Evolutionary conservation across 2,113 vertebrate species (phyloP).

Genomic region (Lophius piscatorius): DNA sequence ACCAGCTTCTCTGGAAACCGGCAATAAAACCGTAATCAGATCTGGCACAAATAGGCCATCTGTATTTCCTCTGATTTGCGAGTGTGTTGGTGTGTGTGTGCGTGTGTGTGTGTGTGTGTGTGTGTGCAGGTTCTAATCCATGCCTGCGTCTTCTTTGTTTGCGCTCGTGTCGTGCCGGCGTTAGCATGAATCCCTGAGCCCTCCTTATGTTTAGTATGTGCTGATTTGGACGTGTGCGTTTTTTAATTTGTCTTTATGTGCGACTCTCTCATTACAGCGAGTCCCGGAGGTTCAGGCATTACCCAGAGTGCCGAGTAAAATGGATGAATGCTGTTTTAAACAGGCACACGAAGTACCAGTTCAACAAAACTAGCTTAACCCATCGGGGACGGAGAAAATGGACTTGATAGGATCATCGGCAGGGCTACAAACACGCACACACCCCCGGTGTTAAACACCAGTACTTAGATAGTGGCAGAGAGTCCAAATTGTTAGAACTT

Average conservation of each 20-base stretch:
- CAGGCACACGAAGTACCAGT: conserved; percentile 32
- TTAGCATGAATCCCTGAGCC: conserved; percentile 35
- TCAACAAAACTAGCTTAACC: conserved; percentile 43
- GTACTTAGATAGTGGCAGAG: too few relatives aligned
- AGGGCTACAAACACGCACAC: too few relatives aligned
- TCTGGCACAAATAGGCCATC: conserved; percentile 69
- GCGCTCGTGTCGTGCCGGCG: conserved; percentile 33
- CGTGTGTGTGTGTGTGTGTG: neutral
- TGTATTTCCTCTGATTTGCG: conserved; percentile 44
- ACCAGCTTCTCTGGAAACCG: conserved; percentile 42
- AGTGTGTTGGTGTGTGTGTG: conserved; percentile 11
- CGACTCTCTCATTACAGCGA: conserved; percentile 16
- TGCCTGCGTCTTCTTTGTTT: conserved; percentile 48
- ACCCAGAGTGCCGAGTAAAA: conserved; percentile 36
- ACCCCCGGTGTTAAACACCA: conserved; percentile 8
- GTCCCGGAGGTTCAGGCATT: conserved; percentile 33
- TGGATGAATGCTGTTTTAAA: conserved; percentile 38
- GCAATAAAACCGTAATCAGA: conserved; percentile 65
- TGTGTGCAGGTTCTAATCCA: conserved; percentile 13
- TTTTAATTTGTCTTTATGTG: conserved; percentile 26
- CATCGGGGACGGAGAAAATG: conserved; percentile 38
- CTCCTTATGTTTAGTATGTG: conserved; percentile 14
- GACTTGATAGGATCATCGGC: conserved; percentile 41
- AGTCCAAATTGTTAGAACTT: too few relatives aligned
- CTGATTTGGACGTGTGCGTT: conserved; percentile 7